Evolutionary conservation across 2,113 vertebrate genomes (phyloP).

Genomic region (Elaphurus davidianus): DNA sequence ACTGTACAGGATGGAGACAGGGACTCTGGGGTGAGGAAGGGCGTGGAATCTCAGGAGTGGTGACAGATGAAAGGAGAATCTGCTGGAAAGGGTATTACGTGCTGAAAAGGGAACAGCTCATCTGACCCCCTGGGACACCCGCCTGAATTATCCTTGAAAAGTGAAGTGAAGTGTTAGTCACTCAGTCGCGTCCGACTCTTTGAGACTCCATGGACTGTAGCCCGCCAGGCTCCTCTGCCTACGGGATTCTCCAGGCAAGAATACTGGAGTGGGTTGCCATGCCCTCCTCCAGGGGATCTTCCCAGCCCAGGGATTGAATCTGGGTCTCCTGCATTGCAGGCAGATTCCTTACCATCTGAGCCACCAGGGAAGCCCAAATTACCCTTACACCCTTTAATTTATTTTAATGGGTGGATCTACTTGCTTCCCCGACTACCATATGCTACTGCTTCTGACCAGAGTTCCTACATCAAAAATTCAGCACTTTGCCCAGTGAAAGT

Average conservation of each 20-base stretch:
- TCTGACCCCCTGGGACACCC: background rate
- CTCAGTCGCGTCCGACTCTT: background rate
- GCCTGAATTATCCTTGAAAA: background rate
- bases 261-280: background rate
- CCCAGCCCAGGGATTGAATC: background rate
- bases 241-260: background rate
- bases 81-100: background rate
- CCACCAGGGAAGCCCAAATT: background rate
- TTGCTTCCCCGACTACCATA: background rate
- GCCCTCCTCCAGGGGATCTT: background rate
- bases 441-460: background rate
- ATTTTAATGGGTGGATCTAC: background rate
- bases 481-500: background rate
- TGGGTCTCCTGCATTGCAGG: background rate
- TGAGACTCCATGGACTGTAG: background rate
- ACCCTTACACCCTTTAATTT: background rate
- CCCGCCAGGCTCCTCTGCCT: background rate
- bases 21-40: background rate
- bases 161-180: background rate
- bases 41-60: background rate
- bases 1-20: background rate
- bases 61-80: background rate
- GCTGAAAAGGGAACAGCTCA: background rate
- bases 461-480: background rate
- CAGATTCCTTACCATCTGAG: background rate